Evolutionary conservation across 2,888 invertebrate genomes (phyloP), one percentile per base, ranked within the genome.

Genomic region (Oxycera nigricornis): DNA sequence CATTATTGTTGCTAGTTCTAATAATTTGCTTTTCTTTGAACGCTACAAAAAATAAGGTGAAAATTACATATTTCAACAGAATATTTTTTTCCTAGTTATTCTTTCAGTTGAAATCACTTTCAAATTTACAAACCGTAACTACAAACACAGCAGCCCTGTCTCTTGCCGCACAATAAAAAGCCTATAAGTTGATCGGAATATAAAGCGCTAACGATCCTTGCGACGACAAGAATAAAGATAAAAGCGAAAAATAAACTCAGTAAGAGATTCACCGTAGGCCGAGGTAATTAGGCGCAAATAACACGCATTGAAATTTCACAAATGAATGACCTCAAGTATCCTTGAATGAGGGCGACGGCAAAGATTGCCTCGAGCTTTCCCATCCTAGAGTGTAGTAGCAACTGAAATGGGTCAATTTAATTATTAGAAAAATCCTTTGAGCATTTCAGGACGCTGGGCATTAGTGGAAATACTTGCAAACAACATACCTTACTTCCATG

Each of bases 261-360:
- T n/a, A 4, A 30, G 9, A 4, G 28, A 28, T 30, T 11, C 11
- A 30, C 4, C 20, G 6, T 14, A 9, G 14, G 30, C 59, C 59
- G 28, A 6, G 11, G 28, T 4, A 55, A 55, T 55, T 20, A 17
- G 9, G 30, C 59, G 30, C 59, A 28, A 28, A 20, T 55, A 24
- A 55, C 24, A 22, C 24, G 55, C 55, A 55, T 20, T 1, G 59
- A 59, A 59, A 28, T 59, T 59, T 59, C 59, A 59, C 59, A 59
- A 59, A 59, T 59, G 59, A 59, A 59, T 26, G 30, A 59, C 59
- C 59, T 59, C 59, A 59, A 11, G 59, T 59, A 59, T 30, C 14
- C 26, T 59, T n/a, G n/a, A n/a, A n/a, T n/a, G n/a, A n/a, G n/a
- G n/a, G n/a, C 4, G 17, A 11, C 14, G 14, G 6, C n/a, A 46